phyloP scores from a whole-genome alignment of 92 coral and sea anemone species.

The Hydrozoanthus gracilis region DNA sequence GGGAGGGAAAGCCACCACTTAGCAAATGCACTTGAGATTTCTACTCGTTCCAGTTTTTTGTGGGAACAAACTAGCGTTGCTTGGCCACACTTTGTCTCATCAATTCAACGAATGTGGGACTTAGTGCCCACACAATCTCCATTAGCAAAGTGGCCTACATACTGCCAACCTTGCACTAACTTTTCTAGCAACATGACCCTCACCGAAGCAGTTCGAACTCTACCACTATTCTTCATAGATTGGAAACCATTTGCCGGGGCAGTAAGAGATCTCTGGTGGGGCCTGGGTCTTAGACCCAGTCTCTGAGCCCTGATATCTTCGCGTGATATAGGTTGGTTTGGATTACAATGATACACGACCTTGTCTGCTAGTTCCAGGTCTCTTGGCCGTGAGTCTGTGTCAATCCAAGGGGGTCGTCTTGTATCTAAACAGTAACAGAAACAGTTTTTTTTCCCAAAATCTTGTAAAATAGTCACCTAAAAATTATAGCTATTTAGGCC shows the following conservation, averaged over 20 bases:
- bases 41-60: too few relatives aligned
- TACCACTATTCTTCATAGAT: slow-evolving; percentile 6
- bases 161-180: too few relatives aligned
- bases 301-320: slow-evolving; percentile 70
- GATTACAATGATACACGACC: slow-evolving; percentile 73
- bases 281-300: slow-evolving; percentile 77
- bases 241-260: slow-evolving; percentile 71
- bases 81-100: too few relatives aligned
- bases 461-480: too few relatives aligned
- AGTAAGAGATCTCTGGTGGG: slow-evolving; percentile 79
- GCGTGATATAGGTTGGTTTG: slow-evolving; percentile 68
- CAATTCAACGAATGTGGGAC: too few relatives aligned
- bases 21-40: too few relatives aligned
- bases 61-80: too few relatives aligned
- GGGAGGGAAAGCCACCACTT: too few relatives aligned
- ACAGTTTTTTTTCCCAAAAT: not conserved
- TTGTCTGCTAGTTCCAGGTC: slow-evolving; percentile 88
- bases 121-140: too few relatives aligned
- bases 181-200: not conserved
- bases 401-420: slow-evolving; percentile 94
- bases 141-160: too few relatives aligned
- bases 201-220: slow-evolving; percentile 64
- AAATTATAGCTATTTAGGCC: not conserved
- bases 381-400: slow-evolving; percentile 77
- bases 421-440: slow-evolving; percentile 58